Conservation (phyloP, 1,140 invertebrate genomes). For the Achroia grisella region DNA sequence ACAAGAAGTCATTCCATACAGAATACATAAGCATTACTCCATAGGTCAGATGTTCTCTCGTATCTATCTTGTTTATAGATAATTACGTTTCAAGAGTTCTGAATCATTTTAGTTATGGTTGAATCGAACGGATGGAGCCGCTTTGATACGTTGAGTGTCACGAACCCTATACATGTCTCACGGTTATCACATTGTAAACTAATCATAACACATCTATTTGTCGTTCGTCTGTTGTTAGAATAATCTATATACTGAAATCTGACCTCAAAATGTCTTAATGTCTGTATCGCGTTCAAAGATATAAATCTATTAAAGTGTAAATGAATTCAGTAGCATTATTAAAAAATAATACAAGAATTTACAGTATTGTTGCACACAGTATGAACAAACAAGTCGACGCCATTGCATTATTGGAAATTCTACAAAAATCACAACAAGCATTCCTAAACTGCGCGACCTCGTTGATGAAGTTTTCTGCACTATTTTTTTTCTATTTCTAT, state of each 20-base stretch:
- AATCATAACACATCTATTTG: constrained; percentile 8
- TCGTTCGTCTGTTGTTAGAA: constrained; percentile 1
- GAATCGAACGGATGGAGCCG: constrained; percentile 24
- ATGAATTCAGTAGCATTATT: too few species aligned
- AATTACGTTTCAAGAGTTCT: constrained; percentile 1
- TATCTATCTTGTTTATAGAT: neutral
- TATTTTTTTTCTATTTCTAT: too few species aligned
- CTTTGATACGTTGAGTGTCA: constrained; percentile 21
- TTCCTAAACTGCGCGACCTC: too few species aligned
- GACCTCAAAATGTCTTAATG: neutral
- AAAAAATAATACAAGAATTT: too few species aligned
- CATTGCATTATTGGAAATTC: constrained; percentile 6
- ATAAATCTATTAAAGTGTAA: too few species aligned
- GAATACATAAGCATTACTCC: constrained; percentile 5
- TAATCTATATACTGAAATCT: neutral
- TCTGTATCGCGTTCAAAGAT: too few species aligned
- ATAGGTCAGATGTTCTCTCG: constrained; percentile 13
- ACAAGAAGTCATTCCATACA: constrained; percentile 3
- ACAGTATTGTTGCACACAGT: too few species aligned
- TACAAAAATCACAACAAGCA: constrained; percentile 2
- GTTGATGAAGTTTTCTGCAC: too few species aligned
- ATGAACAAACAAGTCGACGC: too few species aligned
- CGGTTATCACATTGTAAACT: constrained; percentile 30
- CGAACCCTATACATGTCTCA: constrained; percentile 28
- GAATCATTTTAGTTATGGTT: constrained; percentile 1